Conservation (phyloP, 2,888 invertebrate genomes). For the Oegoconia quadripuncta region DNA sequence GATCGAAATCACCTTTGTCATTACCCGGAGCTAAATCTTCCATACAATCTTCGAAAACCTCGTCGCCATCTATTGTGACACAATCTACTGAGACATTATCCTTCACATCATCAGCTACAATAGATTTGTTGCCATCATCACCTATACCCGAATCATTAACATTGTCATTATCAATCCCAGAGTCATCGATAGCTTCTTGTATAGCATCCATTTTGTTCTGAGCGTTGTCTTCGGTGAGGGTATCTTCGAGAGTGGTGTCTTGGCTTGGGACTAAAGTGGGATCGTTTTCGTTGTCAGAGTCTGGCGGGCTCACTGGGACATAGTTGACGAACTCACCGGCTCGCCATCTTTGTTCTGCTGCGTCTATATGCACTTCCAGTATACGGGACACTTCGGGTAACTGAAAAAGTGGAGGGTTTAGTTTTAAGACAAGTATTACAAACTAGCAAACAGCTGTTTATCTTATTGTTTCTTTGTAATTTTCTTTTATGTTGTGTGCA, state of each 20-base stretch:
- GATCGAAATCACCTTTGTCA: conserved; percentile 30
- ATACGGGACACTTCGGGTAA: conserved; percentile 64
- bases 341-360: conserved; percentile 53
- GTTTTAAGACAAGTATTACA: neutral
- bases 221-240: conserved; percentile 47
- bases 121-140: conserved; percentile 4
- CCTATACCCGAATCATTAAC: conserved; percentile 7
- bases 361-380: conserved; percentile 58
- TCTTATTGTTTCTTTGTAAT: no score
- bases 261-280: conserved; percentile 47
- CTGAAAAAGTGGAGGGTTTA: no score
- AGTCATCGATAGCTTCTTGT: conserved; percentile 25
- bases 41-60: conserved; percentile 59
- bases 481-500: no score
- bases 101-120: conserved; percentile 10
- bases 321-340: conserved; percentile 41
- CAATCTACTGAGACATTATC: conserved; percentile 9
- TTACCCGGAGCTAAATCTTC: conserved; percentile 33
- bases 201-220: conserved; percentile 19
- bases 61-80: conserved; percentile 33
- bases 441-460: no score
- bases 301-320: conserved; percentile 31
- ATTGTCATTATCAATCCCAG: conserved; percentile 30
- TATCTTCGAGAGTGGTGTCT: conserved; percentile 52
- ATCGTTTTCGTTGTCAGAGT: conserved; percentile 46